Percentiles rank a stretch among this genome's conserved stretches.
These are phyloP conservation scores for Colius striatus DNA, from an alignment of 2,113 vertebrate species.

Conservation along the genomic window DNA sequence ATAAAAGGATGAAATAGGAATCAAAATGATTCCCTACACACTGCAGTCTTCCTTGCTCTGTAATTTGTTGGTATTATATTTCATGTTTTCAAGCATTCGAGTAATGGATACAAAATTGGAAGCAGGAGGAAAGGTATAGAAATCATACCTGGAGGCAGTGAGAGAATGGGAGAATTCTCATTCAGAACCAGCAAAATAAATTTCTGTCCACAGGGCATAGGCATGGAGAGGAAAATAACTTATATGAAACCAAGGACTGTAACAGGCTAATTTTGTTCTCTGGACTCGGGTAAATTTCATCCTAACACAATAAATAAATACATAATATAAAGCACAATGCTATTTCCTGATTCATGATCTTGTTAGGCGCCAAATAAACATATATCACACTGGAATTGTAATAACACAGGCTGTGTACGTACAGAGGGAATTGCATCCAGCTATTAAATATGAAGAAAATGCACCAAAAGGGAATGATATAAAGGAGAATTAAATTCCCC, in stretches of 20 bases:
- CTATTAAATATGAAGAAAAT: background rate
- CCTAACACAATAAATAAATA: slow-evolving; percentile 63
- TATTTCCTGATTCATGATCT: slow-evolving; percentile 61
- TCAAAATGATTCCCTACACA: background rate
- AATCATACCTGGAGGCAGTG: slow-evolving; percentile 28
- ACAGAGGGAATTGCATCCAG: background rate
- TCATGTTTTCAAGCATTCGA: slow-evolving; percentile 19
- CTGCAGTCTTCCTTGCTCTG: background rate
- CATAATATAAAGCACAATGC: slow-evolving; percentile 16
- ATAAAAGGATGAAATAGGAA: background rate
- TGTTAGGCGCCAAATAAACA: slow-evolving; percentile 42
- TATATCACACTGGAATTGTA: slow-evolving; percentile 25
- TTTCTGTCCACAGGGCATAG: slow-evolving; percentile 46
- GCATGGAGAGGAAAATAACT: slow-evolving; percentile 48
- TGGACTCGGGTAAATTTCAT: slow-evolving; percentile 51
- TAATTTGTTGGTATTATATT: background rate
- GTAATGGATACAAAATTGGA: slow-evolving; percentile 41
- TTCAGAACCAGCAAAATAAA: slow-evolving; percentile 31
- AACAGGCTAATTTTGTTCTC: slow-evolving; percentile 53
- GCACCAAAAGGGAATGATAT: background rate
- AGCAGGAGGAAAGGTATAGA: slow-evolving; percentile 19
- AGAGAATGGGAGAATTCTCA: slow-evolving; percentile 28
- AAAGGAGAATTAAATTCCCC: background rate
- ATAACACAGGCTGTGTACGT: slow-evolving; percentile 3
- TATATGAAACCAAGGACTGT: slow-evolving; percentile 37